These are phyloP conservation scores for Equus przewalskii DNA, from an alignment of 2,113 vertebrate species.

Conservation along the genomic window DNA sequence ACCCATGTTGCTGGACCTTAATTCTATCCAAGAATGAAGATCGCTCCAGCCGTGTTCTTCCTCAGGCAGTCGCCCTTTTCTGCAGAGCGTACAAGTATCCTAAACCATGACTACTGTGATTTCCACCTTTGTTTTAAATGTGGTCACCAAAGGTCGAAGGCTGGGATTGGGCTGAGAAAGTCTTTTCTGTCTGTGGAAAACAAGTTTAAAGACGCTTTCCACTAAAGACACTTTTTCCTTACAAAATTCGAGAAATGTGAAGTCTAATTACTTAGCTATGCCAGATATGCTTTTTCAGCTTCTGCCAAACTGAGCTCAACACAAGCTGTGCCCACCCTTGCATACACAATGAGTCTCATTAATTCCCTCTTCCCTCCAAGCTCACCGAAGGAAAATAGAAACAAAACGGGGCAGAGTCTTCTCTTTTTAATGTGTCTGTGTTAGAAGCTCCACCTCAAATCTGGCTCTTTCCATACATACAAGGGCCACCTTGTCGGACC, in stretches of 20 bases:
- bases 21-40: not conserved
- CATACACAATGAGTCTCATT: slow-evolving; percentile 74
- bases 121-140: slow-evolving; percentile 45
- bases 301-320: slow-evolving; percentile 69
- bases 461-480: not conserved
- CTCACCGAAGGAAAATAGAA: slow-evolving; percentile 42
- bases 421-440: not conserved
- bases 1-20: slow-evolving; percentile 10
- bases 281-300: slow-evolving; percentile 77
- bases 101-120: not conserved
- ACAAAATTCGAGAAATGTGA: slow-evolving; percentile 48
- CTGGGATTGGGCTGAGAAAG: not conserved
- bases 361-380: slow-evolving; percentile 70
- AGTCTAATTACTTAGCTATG: slow-evolving; percentile 73
- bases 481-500: not conserved
- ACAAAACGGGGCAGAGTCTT: slow-evolving; percentile 12
- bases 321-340: slow-evolving; percentile 70
- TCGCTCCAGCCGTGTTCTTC: not conserved
- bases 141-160: slow-evolving; percentile 30
- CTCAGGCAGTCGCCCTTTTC: not conserved
- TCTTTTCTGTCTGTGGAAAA: slow-evolving; percentile 57
- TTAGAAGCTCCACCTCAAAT: not conserved
- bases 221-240: slow-evolving; percentile 56
- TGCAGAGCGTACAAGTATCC: not conserved
- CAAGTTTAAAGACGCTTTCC: slow-evolving; percentile 50